phyloP scores from a whole-genome alignment of 2,113 vertebrate species.

The Actinemys pallida region DNA sequence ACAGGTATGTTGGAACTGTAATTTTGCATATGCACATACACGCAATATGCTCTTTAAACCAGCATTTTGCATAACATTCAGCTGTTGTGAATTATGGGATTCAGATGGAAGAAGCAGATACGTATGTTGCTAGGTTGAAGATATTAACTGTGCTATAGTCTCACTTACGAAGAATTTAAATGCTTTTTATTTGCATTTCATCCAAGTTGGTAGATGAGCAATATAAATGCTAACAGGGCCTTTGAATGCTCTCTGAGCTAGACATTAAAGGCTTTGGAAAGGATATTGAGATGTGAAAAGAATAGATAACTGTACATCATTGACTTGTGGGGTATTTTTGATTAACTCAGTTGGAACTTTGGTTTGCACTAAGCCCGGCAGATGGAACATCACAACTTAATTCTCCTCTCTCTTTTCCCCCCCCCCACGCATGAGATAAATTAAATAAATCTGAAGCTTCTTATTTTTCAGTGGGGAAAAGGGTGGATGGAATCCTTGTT shows the following conservation, averaged over 20 bases:
- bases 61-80: not conserved
- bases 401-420: no score
- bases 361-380: not conserved
- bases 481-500: not conserved
- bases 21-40: not conserved
- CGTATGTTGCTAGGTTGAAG: not conserved
- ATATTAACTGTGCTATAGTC: accelerated
- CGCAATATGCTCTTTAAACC: not conserved
- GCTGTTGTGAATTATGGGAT: not conserved
- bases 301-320: not conserved
- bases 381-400: not conserved
- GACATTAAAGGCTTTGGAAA: not conserved
- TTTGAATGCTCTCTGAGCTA: not conserved
- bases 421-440: not conserved
- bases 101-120: not conserved
- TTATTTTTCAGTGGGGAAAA: not conserved
- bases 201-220: not conserved
- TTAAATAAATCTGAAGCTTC: not conserved
- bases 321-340: not conserved
- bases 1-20: slow-evolving; percentile 84
- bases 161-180: not conserved
- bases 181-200: not conserved
- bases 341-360: not conserved
- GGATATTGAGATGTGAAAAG: not conserved
- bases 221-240: not conserved